Base-by-base conservation (phyloP, 2,797 vertebrate species). In the Pelochelys cantorii region DNA sequence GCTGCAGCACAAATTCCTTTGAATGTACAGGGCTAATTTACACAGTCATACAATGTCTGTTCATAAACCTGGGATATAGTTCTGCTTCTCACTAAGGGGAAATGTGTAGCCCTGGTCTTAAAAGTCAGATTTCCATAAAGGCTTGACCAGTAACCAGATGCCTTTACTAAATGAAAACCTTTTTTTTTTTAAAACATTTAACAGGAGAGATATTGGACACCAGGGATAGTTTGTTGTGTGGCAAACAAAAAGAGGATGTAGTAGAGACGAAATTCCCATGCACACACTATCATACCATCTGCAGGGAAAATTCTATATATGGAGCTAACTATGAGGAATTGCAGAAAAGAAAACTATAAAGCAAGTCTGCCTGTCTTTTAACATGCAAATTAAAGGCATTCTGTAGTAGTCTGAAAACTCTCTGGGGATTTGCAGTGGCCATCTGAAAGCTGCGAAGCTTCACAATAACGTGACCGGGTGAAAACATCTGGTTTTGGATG, bases 321-420 rank as follows among this genome's bases (percentile, higher is more conserved):
- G 93, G 94, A 92, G 80, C 86, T 90, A 96, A 91, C 81, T 97
- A 88, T 85, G 96, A 97, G 98, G 97, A 98, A 83, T 81, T 80
- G 91, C 89, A 80, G 90, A 89, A 96, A 94, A 92, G 93, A 74
- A 98, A 97, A 96, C 97, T 94, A 97, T 97, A 98, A 98, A 98
- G 97, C 95, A 97, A 97, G 95, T 94, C 97, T 97, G 97, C 97
- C 97, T 98, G 42, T 98, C 98, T 98, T 97, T 98, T 98, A 98
- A 98, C 89, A 98, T 98, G 98, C 98, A 98, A 98, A 98, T 98
- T 95, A 97, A 98, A 97, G 97, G 98, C 97, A 98, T 98, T 98
- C 97, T 98, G 97, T 98, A 97, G 87, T 93, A 98, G 98, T 98
- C 98, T 98, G 97, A 98, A 98, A 98, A 97, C 89, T 95, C 97